A percentile compares a stretch with the other conserved stretches of the same genome.
These are phyloP conservation scores for Elymnias hypermnestra DNA, from an alignment of 1,140 invertebrate genomes.

Conservation along the genomic window DNA sequence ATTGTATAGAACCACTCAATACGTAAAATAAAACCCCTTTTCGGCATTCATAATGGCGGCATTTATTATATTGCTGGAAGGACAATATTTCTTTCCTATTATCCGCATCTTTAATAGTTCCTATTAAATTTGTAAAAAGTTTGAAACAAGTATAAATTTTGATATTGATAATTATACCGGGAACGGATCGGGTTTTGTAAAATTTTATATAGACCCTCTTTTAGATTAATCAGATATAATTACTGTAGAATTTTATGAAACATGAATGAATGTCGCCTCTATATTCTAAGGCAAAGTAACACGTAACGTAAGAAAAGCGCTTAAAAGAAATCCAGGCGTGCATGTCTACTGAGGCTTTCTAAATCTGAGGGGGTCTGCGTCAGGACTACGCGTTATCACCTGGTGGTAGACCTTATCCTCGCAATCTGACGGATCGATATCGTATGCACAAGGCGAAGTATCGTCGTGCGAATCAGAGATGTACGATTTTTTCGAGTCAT, in stretches of 20 bases:
- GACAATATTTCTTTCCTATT: no score
- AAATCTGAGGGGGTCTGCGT: conserved; percentile 52
- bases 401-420: conserved; percentile 70
- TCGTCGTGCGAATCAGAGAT: conserved; percentile 57
- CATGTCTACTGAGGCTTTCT: conserved; percentile 66
- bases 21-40: no score
- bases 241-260: background rate
- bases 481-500: conserved; percentile 67
- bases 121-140: no score
- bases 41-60: no score
- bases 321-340: conserved; percentile 69
- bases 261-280: conserved; percentile 43
- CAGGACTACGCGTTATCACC: conserved; percentile 64
- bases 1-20: no score
- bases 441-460: conserved; percentile 65
- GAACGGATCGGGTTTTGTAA: no score
- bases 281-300: conserved; percentile 40
- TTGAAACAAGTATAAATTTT: no score
- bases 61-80: no score
- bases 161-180: no score
- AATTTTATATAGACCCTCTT: no score
- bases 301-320: conserved; percentile 52
- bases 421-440: conserved; percentile 70
- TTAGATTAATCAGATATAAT: background rate
- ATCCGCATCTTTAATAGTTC: no score